Conservation (phyloP, 2,888 invertebrate species). For the Odontothrips loti region DNA sequence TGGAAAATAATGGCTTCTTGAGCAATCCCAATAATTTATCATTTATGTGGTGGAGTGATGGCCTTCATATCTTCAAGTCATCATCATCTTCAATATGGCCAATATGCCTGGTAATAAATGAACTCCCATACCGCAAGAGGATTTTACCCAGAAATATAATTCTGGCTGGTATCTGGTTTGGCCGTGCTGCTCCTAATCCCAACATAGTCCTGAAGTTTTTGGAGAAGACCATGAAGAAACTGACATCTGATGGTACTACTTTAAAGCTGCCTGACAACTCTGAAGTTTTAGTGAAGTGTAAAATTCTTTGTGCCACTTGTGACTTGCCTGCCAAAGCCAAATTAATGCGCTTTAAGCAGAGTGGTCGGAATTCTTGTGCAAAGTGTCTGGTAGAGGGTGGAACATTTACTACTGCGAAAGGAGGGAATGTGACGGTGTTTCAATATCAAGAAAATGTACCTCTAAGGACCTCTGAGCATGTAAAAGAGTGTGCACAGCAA, state of each 20-base stretch:
- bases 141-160: not conserved
- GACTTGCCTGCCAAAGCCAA: not conserved
- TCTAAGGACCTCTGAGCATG: not conserved
- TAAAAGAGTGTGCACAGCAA: not conserved
- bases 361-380: not conserved
- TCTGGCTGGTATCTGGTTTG: not conserved
- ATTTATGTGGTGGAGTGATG: not conserved
- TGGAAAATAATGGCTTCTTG: not conserved
- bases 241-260: not conserved
- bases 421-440: not conserved
- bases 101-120: not conserved
- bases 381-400: not conserved
- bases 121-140: not conserved
- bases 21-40: not conserved
- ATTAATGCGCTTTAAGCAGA: not conserved
- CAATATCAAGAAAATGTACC: not conserved
- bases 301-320: not conserved
- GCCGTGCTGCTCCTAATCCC: not conserved
- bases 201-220: not conserved
- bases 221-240: not conserved
- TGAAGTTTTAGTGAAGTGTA: not conserved
- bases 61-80: not conserved
- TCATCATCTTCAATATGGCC: not conserved
- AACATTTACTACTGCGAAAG: not conserved
- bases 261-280: not conserved